Evolutionary conservation across 2,888 invertebrate genomes (phyloP), one percentile per base, ranked within the genome.

Genomic region (Noctua janthe): DNA sequence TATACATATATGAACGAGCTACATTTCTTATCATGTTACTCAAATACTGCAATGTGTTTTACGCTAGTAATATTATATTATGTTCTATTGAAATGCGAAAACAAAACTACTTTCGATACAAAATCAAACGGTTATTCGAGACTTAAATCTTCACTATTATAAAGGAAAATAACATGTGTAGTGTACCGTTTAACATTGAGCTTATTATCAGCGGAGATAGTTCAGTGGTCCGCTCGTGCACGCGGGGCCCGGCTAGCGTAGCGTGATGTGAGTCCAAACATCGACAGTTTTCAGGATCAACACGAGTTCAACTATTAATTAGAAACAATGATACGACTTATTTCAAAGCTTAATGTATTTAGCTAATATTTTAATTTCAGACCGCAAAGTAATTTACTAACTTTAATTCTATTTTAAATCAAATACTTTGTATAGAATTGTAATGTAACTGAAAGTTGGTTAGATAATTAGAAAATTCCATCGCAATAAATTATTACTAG

Each of bases 381-480:
- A 54, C 47, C 10, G 8, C 35, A 43, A 77, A 71, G 35, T 71
- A 23, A 71, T 69, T 72, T 20, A 47, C 35, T 29, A 47, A 77
- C 71, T 71, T 59, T 29, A 17, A 71, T 59, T 82, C 1, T 77
- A 83, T 59, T 82, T 59, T 59, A 78, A 83, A 71, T 71, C 62
- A 82, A 51, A 62, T 43, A 47, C 43, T 72, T 62, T 71, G 78
- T 47, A 56, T 56, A 71, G 29, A 76, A 71, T 62, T 66, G 73
- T 80, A n/a, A 71, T 66, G 73, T 80, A n/a, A 71, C 43, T 59
- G 29, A 66, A 76, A 66, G 29, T 85, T 74, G 72, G 70, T 81
- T 70, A 81, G 59, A 85, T 76, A 85, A 83, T 85, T 85, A 81
- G 70, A 74, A 83, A 80, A 85, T 83, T 75, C 85, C 72, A 81